phyloP scores from a whole-genome alignment of 2,113 vertebrate genomes.

The Xiphophorus couchianus region DNA sequence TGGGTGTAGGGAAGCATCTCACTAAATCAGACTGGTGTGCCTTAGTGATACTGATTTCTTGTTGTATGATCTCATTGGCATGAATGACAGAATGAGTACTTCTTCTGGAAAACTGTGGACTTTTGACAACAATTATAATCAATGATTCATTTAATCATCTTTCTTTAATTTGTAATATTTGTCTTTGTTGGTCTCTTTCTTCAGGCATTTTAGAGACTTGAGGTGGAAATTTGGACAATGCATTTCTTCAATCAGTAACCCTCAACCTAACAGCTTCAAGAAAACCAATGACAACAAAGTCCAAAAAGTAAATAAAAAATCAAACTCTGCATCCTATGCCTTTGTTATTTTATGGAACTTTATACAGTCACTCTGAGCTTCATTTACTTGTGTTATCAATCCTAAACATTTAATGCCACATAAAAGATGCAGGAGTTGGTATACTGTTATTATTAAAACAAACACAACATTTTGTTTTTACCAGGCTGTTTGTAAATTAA shows the following conservation, averaged over 20 bases:
- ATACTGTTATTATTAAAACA: neutral
- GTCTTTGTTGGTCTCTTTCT: slow-evolving; percentile 2
- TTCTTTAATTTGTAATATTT: too few relatives aligned
- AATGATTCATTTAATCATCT: neutral
- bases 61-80: neutral
- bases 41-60: neutral
- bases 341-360: neutral
- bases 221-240: slow-evolving; percentile 85
- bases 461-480: neutral
- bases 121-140: neutral
- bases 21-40: neutral
- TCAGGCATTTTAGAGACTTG: slow-evolving; percentile 80
- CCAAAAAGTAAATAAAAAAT: slow-evolving; percentile 78
- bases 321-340: too few relatives aligned
- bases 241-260: slow-evolving; percentile 50
- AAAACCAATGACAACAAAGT: slow-evolving; percentile 74
- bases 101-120: neutral
- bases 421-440: neutral
- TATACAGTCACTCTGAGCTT: neutral
- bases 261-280: slow-evolving; percentile 48
- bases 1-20: neutral
- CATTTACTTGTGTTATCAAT: neutral
- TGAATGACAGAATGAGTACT: neutral
- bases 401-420: neutral
- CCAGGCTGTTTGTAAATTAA: neutral